Evolutionary conservation across 2,113 vertebrate species (phyloP).

Genomic region (Varanus salvator): DNA sequence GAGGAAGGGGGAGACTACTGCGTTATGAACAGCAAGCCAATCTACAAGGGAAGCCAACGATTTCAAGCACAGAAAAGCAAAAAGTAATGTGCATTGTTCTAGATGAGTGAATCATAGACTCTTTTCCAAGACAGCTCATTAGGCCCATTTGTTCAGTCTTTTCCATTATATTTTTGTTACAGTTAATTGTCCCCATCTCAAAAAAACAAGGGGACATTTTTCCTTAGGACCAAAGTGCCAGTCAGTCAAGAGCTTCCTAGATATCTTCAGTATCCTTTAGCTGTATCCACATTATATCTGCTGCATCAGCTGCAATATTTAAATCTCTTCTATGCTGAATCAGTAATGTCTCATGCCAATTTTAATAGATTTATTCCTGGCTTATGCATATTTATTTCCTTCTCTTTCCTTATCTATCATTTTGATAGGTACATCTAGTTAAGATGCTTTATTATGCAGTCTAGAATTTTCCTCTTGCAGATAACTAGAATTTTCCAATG

Average conservation of each 20-base stretch:
- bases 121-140: not conserved
- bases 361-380: not conserved
- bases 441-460: not conserved
- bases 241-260: not conserved
- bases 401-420: not conserved
- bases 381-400: slow-evolving; percentile 5
- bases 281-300: not conserved
- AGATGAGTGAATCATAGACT: not conserved
- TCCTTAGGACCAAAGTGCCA: not conserved
- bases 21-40: not conserved
- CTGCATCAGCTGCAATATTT: slow-evolving; percentile 6
- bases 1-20: not conserved
- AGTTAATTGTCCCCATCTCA: not conserved
- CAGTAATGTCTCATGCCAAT: slow-evolving; percentile 7
- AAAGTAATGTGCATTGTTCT: not conserved
- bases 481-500: not conserved
- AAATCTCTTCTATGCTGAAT: slow-evolving; percentile 3
- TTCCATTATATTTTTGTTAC: not conserved
- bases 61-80: not conserved
- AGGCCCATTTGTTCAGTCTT: not conserved
- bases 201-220: not conserved
- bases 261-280: not conserved
- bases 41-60: not conserved
- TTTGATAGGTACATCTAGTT: not conserved
- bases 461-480: not conserved